These are phyloP conservation scores for Danio aesculapii DNA, from an alignment of 2,797 vertebrate genomes.

Conservation along the genomic window DNA sequence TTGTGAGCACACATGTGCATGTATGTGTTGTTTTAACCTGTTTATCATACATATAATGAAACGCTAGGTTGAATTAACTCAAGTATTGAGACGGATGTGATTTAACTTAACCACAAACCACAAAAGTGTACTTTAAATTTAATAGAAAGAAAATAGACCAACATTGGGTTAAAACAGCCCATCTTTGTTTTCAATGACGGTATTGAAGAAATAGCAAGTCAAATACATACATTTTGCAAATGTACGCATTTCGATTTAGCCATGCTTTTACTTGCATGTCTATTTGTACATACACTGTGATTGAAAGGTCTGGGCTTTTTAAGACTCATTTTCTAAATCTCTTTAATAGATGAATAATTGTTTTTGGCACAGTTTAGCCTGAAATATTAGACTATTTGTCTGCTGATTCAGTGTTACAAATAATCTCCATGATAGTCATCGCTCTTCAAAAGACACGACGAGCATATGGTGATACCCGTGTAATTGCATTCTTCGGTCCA, in stretches of 20 bases:
- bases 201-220: background rate
- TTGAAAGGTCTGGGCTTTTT: too few relatives aligned
- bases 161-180: too few relatives aligned
- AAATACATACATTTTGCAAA: too few relatives aligned
- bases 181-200: background rate
- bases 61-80: too few relatives aligned
- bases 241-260: too few relatives aligned
- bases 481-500: conserved; percentile 1
- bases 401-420: background rate
- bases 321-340: too few relatives aligned
- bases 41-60: background rate
- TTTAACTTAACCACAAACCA: too few relatives aligned
- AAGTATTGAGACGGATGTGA: too few relatives aligned
- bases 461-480: background rate
- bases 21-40: conserved; percentile 1
- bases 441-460: background rate
- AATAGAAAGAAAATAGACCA: too few relatives aligned
- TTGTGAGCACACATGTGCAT: background rate
- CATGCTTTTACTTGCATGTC: background rate
- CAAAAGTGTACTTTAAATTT: too few relatives aligned
- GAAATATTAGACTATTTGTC: background rate
- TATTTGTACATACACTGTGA: background rate
- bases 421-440: background rate
- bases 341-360: background rate
- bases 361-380: background rate